Conservation (phyloP, 1,140 invertebrate species). For the Meloidogyne exigua region DNA sequence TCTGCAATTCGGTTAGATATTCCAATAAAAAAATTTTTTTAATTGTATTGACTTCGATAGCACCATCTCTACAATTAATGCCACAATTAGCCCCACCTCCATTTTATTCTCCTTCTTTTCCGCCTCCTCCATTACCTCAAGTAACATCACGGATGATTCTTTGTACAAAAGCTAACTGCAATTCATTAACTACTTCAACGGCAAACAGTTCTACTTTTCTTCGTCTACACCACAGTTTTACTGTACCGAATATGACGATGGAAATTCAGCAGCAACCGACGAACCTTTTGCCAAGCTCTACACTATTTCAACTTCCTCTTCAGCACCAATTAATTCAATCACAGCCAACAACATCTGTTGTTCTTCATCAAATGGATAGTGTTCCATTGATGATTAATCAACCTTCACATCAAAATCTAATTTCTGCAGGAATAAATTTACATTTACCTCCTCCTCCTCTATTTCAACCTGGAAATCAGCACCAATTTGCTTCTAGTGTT, state of each 20-base stretch:
- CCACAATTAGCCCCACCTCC: not conserved
- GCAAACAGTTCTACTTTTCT: not conserved
- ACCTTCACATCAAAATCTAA: not conserved
- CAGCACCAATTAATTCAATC: slow-evolving; percentile 12
- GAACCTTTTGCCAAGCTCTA: not conserved
- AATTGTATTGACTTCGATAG: not conserved
- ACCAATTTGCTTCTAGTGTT: slow-evolving; percentile 1
- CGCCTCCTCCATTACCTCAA: slow-evolving; percentile 15
- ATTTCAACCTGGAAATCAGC: slow-evolving; percentile 10
- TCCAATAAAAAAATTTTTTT: not conserved
- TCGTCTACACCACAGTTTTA: not conserved
- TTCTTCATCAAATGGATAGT: not conserved
- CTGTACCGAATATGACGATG: not conserved
- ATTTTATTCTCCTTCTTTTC: slow-evolving; percentile 22
- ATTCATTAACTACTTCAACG: not conserved
- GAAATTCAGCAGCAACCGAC: not conserved
- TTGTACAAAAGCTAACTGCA: not conserved
- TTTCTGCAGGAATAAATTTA: not conserved
- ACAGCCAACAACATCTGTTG: not conserved
- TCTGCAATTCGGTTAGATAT: not conserved
- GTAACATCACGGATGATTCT: not conserved
- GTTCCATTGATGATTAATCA: not conserved
- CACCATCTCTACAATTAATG: not conserved
- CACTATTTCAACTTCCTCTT: not conserved
- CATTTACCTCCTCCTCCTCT: not conserved